These are phyloP conservation scores for Drosophila fungiperda DNA, from an alignment of 2,888 invertebrate species.

Conservation along the genomic window DNA sequence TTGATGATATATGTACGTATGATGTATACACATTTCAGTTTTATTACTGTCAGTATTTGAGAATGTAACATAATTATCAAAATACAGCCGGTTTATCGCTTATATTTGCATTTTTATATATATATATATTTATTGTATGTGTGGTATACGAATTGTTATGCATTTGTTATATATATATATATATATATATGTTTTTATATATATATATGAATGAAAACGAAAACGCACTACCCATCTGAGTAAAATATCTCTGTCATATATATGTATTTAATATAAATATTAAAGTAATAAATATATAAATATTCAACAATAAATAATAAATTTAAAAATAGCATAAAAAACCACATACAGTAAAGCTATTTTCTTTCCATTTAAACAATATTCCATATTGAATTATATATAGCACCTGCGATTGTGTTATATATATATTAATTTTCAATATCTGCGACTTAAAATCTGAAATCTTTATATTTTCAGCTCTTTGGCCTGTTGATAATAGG, in stretches of 20 bases:
- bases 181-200: background rate
- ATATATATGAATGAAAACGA: background rate
- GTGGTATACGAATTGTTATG: background rate
- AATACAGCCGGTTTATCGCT: conserved; percentile 39
- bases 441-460: background rate
- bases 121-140: background rate
- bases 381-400: background rate
- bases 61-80: conserved; percentile 14
- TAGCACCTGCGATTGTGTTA: background rate
- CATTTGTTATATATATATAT: background rate
- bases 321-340: background rate
- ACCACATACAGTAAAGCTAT: background rate
- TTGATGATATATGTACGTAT: conserved; percentile 7
- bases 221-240: background rate
- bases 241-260: background rate
- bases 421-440: background rate
- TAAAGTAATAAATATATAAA: background rate
- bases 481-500: conserved; percentile 68
- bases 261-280: background rate
- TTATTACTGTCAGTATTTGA: background rate
- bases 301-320: background rate
- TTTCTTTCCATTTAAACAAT: background rate
- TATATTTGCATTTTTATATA: conserved; percentile 2
- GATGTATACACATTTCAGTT: background rate
- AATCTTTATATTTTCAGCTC: conserved; percentile 52